Evolutionary conservation across 2,113 vertebrate species (phyloP), one percentile per base, ranked within the genome.

Genomic region (Apteryx mantelli): DNA sequence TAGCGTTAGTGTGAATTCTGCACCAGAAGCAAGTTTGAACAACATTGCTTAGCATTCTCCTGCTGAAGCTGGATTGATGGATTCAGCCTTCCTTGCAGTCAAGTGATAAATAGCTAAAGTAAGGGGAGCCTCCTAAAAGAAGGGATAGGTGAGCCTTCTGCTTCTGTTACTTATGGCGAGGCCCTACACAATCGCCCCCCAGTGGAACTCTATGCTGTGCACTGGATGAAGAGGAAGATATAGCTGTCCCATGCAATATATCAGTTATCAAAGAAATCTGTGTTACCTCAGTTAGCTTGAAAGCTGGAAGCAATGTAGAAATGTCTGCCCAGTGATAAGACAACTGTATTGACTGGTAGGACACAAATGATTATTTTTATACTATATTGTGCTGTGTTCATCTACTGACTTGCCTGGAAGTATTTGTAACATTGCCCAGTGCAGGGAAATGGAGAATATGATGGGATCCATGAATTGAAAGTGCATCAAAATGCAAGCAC

Each of bases 41-140:
- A 60, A 8, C 0, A 1, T 46, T 73, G 16, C 18, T 77, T 4
- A 40, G 13, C 0, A 0, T 79, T 65, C 38, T 4, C 15, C 13
- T 34, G 7, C 44, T 83, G 68, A 66, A 60, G 22, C 1, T 3
- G 5, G 36, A 38, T 30, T 11, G 9, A 17, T 79, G 26, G 50
- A 58, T 64, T 91, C 66, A 88, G 11, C 7, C 13, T 87, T 83
- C 22, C 22, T 79, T 40, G 48, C 19, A 65, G 17, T 52, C 83
- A 25, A 55, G 19, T 32, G 40, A 28, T 14, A 50, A 78, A 55
- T 13, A 78, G 58, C 42, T 28, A 34, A 38, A 91, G 75, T 17
- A 0, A 71, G 5, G n/a, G 6, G 0, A 7, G 4, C 38, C 36
- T 77, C 28, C 66, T 14, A 48, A 25, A 77, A 55, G 7, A 30